A percentile compares a stretch with the other conserved stretches of the same genome.
Conservation (phyloP, 2,797 vertebrate species). For the Carapus acus region DNA sequence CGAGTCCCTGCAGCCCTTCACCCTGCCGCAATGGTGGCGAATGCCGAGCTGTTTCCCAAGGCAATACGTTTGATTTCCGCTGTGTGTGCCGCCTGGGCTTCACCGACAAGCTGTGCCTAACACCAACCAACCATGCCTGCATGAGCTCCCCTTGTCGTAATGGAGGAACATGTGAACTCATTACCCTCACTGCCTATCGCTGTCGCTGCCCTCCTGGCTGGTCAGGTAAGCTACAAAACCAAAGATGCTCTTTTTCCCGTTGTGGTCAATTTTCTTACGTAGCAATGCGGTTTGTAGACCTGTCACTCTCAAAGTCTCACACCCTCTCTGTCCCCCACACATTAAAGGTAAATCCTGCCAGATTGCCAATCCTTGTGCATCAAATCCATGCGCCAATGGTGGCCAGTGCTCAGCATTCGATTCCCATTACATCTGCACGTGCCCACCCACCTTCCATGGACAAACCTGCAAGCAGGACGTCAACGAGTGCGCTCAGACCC, state of each 20-base stretch:
- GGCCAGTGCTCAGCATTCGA: constrained; percentile 90
- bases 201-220: constrained; percentile 86
- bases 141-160: constrained; percentile 89
- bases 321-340: constrained; percentile 4
- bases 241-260: too few relatives aligned
- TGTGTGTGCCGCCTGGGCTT: constrained; percentile 86
- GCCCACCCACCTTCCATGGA: constrained; percentile 81
- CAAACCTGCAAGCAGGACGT: constrained; percentile 89
- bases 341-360: constrained; percentile 86
- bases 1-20: constrained; percentile 83
- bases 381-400: constrained; percentile 91
- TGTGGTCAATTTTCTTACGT: neutral
- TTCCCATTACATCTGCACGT: constrained; percentile 82
- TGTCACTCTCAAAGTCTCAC: too few relatives aligned
- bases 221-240: constrained; percentile 5
- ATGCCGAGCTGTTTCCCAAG: constrained; percentile 72
- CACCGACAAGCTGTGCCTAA: constrained; percentile 87
- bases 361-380: constrained; percentile 91
- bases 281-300: too few relatives aligned
- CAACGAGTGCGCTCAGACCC: constrained; percentile 81
- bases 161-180: constrained; percentile 86
- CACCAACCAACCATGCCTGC: constrained; percentile 84
- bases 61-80: constrained; percentile 72
- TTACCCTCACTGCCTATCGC: constrained; percentile 76
- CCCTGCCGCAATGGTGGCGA: constrained; percentile 87